A percentile compares a stretch with the other conserved stretches of the same genome.
Evolutionary conservation across 1,140 invertebrate species (phyloP).

Genomic region (Trachelipus rathkii): DNA sequence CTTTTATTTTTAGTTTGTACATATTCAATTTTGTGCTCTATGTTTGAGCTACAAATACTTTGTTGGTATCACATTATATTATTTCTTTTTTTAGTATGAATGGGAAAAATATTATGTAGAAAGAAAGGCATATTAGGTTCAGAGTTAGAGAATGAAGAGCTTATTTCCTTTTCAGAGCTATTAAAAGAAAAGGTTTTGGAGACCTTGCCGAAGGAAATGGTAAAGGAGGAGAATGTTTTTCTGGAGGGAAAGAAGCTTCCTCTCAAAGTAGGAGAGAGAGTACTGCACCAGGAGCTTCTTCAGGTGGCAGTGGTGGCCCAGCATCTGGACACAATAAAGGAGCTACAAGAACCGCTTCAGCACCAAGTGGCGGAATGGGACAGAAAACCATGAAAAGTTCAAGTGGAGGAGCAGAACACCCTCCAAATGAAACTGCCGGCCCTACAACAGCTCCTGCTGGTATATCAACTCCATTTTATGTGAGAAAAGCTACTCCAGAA

Average conservation of each 20-base stretch:
- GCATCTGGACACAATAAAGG: not conserved
- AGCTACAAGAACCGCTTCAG: not conserved
- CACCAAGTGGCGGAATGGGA: not conserved
- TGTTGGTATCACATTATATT: too few relatives aligned
- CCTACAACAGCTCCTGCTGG: constrained; percentile 30
- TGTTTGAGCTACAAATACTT: too few relatives aligned
- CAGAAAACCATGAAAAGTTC: constrained; percentile 6
- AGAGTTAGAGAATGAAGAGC: too few relatives aligned
- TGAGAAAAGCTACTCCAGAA: constrained; percentile 8
- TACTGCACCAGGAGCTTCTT: not conserved
- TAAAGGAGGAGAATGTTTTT: not conserved
- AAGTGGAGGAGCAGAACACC: constrained; percentile 1
- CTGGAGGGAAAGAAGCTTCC: not conserved
- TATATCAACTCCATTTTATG: constrained; percentile 24
- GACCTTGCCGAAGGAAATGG: not conserved
- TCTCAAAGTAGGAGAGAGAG: not conserved
- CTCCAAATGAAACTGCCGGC: constrained; percentile 20
- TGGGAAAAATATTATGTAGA: too few relatives aligned
- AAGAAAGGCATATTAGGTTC: too few relatives aligned
- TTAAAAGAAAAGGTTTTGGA: constrained; percentile 26
- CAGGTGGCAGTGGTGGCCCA: constrained; percentile 11
- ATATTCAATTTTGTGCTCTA: too few relatives aligned
- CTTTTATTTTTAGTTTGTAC: too few relatives aligned
- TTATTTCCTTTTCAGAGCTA: not conserved
- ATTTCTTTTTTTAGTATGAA: too few relatives aligned